Base-by-base conservation (phyloP, 1,140 invertebrate genomes). In the Ceratosolen solmsi region DNA sequence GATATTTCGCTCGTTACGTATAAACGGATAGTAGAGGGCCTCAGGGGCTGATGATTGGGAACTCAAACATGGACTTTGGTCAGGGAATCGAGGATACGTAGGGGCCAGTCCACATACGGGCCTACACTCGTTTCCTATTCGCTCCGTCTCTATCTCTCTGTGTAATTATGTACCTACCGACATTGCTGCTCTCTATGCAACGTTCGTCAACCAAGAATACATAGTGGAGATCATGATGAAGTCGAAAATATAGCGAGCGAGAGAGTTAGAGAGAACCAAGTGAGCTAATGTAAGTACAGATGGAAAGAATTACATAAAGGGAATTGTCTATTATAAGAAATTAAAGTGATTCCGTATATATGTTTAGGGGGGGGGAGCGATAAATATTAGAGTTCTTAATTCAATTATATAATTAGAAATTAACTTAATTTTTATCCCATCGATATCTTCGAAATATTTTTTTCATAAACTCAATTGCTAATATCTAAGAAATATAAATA, bases 21-120 rank as follows among this genome's bases (percentile, higher is more conserved):
- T 60, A 79, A 73, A 77, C 75, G 80, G 80, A 82, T 83, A 79
- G 76, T 38, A 33, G 33, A 79, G 68, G 60, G 70, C 81, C 70
- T 70, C 76, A 41, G 68, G 82, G 71, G 76, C 71, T 49, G 81
- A 73, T 79, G 81, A 83, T 83, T 83, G 82, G 60, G 82, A 83
- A 83, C 76, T 79, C 70, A 83, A 83, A 83, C 82, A 83, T 20
- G 68, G 79, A 70, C 79, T 63, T 30, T 49, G 54, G 15, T 33
- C 33, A 54, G 51, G 54, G 68, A 27, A 25, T 30, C 27, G 33
- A 13, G 68, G 2, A 30, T 20, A 51, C 25, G 65, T 51, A 56
- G 33, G 51, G 58, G 56, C 54, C 78, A 79, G 78, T 30, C n/a
- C 7, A 60, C 51, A 77, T 82, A 36, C 51, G 80, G 68, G 68